phyloP scores from a whole-genome alignment of 2,888 invertebrate genomes.

The Drosophila cognata region DNA sequence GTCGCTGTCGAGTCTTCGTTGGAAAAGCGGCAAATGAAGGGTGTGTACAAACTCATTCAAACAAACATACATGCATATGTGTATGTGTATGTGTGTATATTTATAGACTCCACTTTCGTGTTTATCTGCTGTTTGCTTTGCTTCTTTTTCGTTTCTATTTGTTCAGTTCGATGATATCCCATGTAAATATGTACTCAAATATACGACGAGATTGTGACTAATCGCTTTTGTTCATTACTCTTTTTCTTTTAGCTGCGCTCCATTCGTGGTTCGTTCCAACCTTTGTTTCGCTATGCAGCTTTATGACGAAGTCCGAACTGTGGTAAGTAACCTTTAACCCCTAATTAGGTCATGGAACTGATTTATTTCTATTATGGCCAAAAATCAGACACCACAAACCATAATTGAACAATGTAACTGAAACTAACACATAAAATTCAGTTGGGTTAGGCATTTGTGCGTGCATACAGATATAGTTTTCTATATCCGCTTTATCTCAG shows the following conservation, averaged over 20 bases:
- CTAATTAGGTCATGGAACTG: constrained; percentile 36
- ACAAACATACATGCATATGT: constrained; percentile 3
- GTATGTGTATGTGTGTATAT: constrained; percentile 27
- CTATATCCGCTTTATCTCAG: not conserved
- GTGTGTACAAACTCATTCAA: constrained; percentile 54
- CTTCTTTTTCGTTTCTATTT: constrained; percentile 25
- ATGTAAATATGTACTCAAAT: constrained; percentile 15
- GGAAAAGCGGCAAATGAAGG: constrained; percentile 58
- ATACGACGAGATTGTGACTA: constrained; percentile 23
- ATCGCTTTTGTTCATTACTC: constrained; percentile 15
- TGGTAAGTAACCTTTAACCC: constrained; percentile 53
- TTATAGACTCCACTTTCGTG: constrained; percentile 49
- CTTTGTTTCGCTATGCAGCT: constrained; percentile 7
- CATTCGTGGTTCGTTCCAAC: constrained; percentile 3
- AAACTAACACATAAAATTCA: not conserved
- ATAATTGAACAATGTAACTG: not conserved
- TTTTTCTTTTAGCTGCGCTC: constrained; percentile 24
- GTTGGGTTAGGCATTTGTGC: not conserved
- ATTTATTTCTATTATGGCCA: not conserved
- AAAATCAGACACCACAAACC: not conserved
- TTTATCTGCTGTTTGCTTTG: constrained; percentile 41
- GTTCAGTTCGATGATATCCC: constrained; percentile 17
- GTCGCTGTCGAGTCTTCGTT: constrained; percentile 60
- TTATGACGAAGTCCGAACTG: constrained; percentile 20
- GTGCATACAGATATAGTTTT: not conserved